Base-by-base conservation (phyloP, 2,113 vertebrate genomes). In the Stictonetta naevosa region DNA sequence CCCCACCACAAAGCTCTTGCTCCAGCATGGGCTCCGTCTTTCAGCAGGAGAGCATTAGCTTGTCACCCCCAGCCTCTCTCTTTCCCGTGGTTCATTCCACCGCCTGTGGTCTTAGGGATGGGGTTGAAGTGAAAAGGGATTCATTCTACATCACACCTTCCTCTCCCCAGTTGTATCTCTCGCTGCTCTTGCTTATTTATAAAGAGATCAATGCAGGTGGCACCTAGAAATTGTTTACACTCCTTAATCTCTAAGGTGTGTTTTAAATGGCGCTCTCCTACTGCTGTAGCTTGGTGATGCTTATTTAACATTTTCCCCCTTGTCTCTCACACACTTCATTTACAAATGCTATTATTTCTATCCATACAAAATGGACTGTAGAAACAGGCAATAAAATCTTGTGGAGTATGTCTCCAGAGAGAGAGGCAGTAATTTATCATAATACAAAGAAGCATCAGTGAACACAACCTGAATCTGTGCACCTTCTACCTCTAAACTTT, bases 171-270 rank as follows among this genome's bases (percentile, higher is more conserved):
- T 34, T 76, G 38, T 64, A 53, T 55, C 3, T 81, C 63, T 94
- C 31, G 40, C 67, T 42, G n/a, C 8, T 71, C 31, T 58, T 87
- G 90, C 26, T 85, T 94, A 89, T 95, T 91, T 93, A 18, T 90
- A 74, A 68, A 77, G 63, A 85, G 75, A 93, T 62, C 74, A 55
- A 3, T 66, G 72, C 9, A 6, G 38, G 59, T 62, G 78, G 82
- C 38, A 60, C 67, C 62, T 77, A 63, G 46, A 83, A 89, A 80
- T 71, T 71, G 46, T 59, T 91, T 73, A 55, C 15, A 40, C 36
- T 90, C 14, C 6, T 60, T 78, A 59, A 64, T 81, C 69, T 86
- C 82, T 50, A 6, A 28, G 79, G 67, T 23, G 28, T 67, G 7
- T 69, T 86, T 91, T 63, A 85, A 84, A 44, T 62, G 62, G 40